phyloP scores from a whole-genome alignment of 2,113 vertebrate genomes.

The Platichthys stellatus region DNA sequence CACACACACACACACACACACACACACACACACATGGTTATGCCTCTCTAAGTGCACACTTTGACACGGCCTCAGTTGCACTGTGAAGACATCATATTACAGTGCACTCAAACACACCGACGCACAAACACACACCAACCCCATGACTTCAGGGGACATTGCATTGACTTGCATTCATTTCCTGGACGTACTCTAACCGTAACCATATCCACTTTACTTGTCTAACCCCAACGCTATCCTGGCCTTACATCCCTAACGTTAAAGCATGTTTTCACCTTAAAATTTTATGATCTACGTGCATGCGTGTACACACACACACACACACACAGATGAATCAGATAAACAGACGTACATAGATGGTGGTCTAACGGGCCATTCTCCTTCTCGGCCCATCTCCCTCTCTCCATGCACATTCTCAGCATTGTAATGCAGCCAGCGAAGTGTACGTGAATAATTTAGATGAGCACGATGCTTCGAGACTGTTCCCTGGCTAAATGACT shows the following conservation, averaged over 20 bases:
- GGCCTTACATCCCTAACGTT: not conserved
- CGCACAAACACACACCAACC: not conserved
- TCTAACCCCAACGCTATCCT: not conserved
- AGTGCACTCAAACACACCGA: conserved; percentile 35
- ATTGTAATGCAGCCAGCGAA: conserved; percentile 60
- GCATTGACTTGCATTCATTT: not conserved
- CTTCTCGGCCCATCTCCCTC: conserved; percentile 17
- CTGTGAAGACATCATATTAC: conserved; percentile 60
- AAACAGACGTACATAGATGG: conserved; percentile 24
- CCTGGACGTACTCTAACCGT: not conserved
- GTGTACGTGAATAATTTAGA: conserved; percentile 76
- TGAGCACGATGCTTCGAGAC: conserved; percentile 66
- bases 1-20: too few species aligned
- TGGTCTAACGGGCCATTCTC: conserved; percentile 29
- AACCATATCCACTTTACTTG: not conserved
- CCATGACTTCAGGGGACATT: not conserved
- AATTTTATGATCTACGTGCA: not conserved
- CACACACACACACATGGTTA: conserved; percentile 5
- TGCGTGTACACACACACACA: not conserved
- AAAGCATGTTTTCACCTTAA: not conserved
- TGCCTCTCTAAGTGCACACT: conserved; percentile 66
- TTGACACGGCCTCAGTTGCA: conserved; percentile 44
- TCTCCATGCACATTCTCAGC: conserved; percentile 40
- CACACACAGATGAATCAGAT: conserved; percentile 11
- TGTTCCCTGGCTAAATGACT: conserved; percentile 60